phyloP scores from a whole-genome alignment of 2,113 vertebrate genomes.

The Zeus faber region DNA sequence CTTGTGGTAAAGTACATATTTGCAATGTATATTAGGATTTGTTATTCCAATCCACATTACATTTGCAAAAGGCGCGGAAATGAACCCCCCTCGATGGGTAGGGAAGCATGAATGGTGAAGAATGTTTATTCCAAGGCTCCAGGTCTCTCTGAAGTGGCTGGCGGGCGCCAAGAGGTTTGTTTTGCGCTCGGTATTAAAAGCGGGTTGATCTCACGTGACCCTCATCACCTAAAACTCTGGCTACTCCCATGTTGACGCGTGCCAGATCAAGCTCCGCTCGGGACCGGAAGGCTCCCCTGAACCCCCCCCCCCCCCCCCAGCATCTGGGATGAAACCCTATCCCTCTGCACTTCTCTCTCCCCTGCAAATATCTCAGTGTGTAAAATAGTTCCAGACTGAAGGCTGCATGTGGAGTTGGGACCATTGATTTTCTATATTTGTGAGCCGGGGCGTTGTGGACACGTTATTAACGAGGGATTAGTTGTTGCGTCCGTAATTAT shows the following conservation, averaged over 20 bases:
- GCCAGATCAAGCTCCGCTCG: no score
- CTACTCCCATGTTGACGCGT: no score
- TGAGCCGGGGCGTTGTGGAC: slow-evolving; percentile 26
- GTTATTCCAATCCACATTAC: slow-evolving; percentile 21
- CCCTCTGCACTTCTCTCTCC: no score
- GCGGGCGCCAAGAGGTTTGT: no score
- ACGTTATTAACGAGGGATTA: slow-evolving; percentile 57
- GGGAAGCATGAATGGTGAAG: slow-evolving; percentile 27
- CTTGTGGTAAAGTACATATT: slow-evolving; percentile 35
- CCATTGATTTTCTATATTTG: slow-evolving; percentile 54
- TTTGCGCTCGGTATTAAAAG: slow-evolving; percentile 2
- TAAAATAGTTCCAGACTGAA: slow-evolving; percentile 46
- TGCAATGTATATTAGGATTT: slow-evolving; percentile 45
- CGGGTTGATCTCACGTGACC: no score
- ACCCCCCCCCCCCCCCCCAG: no score
- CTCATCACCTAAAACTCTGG: no score
- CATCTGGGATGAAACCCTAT: no score
- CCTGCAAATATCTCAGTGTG: slow-evolving; percentile 45
- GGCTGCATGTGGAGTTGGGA: slow-evolving; percentile 35
- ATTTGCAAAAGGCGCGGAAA: slow-evolving; percentile 33
- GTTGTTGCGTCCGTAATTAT: slow-evolving; percentile 39
- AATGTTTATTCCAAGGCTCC: slow-evolving; percentile 22
- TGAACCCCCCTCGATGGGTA: slow-evolving; percentile 20
- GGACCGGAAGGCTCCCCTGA: no score
- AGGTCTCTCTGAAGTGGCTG: neutral